A percentile compares a stretch with the other conserved stretches of the same genome.
phyloP scores from a whole-genome alignment of 1,140 invertebrate genomes.

The Aleiodes sp. region DNA sequence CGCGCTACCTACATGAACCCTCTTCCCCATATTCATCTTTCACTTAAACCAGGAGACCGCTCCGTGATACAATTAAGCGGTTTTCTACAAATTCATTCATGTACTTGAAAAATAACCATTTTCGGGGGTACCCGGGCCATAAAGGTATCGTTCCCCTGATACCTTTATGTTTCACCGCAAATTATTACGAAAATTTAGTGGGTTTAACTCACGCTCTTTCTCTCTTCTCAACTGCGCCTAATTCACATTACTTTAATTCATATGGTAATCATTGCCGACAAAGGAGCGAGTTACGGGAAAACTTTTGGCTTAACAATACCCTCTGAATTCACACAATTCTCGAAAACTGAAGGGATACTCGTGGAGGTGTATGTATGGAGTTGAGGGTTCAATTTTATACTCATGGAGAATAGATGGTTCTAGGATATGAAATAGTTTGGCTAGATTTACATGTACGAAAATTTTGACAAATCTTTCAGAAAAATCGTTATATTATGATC shows the following conservation, averaged over 20 bases:
- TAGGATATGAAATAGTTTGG: no score
- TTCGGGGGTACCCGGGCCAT: not conserved
- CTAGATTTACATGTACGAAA: no score
- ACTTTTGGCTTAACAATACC: conserved; percentile 59
- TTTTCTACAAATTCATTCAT: not conserved
- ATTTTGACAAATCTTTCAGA: no score
- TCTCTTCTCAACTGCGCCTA: conserved; percentile 41
- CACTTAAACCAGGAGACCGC: not conserved
- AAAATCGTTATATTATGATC: no score
- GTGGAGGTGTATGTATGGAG: conserved; percentile 22
- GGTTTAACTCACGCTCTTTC: conserved; percentile 1
- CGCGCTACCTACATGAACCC: conserved; percentile 44
- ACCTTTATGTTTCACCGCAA: not conserved
- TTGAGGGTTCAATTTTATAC: not conserved
- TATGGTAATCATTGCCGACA: conserved; percentile 60
- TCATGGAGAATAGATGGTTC: no score
- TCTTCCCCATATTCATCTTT: conserved; percentile 11
- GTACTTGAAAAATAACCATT: conserved; percentile 4
- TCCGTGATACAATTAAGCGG: conserved; percentile 5
- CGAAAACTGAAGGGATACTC: conserved; percentile 34
- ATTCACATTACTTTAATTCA: conserved; percentile 65
- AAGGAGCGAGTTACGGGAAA: conserved; percentile 53
- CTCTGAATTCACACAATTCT: conserved; percentile 49
- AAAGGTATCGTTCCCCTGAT: not conserved
- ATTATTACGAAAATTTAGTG: not conserved